Percentiles rank a stretch among this genome's conserved stretches.
phyloP scores from a whole-genome alignment of 2,797 vertebrate species.

The Malacoctenus gilli region DNA sequence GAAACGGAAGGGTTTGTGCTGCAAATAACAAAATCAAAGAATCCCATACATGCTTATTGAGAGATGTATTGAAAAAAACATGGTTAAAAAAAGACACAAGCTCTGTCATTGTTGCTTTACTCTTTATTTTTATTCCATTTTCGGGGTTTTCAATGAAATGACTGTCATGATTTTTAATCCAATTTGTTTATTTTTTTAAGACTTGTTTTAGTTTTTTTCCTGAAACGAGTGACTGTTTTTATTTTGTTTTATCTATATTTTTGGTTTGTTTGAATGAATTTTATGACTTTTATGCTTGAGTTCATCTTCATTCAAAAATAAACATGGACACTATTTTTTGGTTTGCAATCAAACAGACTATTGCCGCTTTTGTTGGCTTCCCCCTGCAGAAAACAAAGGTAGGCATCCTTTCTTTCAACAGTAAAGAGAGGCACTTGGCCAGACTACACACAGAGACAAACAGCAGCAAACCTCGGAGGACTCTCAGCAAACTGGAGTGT shows the following conservation, averaged over 20 bases:
- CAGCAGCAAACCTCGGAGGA: slow-evolving; percentile 54
- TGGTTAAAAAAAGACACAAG: slow-evolving; percentile 13
- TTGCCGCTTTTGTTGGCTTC: too few species aligned
- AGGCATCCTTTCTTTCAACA: slow-evolving; percentile 25
- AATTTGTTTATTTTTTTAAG: too few species aligned
- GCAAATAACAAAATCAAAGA: too few species aligned
- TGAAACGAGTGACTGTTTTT: slow-evolving; percentile 39
- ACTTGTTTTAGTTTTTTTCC: too few species aligned
- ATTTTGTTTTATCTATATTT: slow-evolving; percentile 60
- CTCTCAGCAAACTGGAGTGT: slow-evolving; percentile 37
- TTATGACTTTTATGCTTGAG: too few species aligned
- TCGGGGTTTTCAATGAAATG: too few species aligned
- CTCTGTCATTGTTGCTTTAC: slow-evolving; percentile 17
- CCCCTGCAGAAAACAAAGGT: slow-evolving; percentile 44
- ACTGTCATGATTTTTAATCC: slow-evolving; percentile 35
- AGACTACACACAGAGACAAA: slow-evolving; percentile 51
- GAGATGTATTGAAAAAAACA: too few species aligned
- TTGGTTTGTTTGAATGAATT: slow-evolving; percentile 50
- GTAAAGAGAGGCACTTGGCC: slow-evolving; percentile 47
- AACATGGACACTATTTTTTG: too few species aligned
- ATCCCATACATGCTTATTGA: too few species aligned
- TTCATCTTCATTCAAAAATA: too few species aligned
- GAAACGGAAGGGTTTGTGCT: neutral
- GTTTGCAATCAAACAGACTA: too few species aligned
- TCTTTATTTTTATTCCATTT: too few species aligned